Conservation (phyloP, 23 tunicate genomes). For the Clavelina lepadiformis region DNA sequence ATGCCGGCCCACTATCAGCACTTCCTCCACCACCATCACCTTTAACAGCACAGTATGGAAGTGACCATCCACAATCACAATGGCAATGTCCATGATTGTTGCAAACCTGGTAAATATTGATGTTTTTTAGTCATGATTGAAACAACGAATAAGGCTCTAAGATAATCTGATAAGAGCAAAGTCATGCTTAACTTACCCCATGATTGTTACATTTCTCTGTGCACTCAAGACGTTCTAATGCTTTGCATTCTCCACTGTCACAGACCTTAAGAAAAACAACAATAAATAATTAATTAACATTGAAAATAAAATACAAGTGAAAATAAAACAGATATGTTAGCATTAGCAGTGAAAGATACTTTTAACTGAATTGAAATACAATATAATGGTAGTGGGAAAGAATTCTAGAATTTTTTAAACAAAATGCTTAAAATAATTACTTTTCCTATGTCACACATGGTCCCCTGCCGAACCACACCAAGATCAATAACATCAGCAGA, state of each 20-base stretch:
- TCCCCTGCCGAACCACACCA: slow-evolving; percentile 60
- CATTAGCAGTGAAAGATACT: too few species aligned
- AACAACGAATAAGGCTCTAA: too few species aligned
- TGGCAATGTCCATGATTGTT: slow-evolving; percentile 90
- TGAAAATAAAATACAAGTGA: too few species aligned
- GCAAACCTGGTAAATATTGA: too few species aligned
- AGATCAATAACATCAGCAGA: slow-evolving; percentile 63
- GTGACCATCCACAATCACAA: slow-evolving; percentile 71
- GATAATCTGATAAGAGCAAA: too few species aligned
- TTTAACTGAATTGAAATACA: not conserved
- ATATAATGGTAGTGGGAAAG: not conserved
- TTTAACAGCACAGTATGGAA: slow-evolving; percentile 45
- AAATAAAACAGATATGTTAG: too few species aligned
- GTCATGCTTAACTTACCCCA: slow-evolving; percentile 40
- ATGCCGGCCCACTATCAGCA: slow-evolving; percentile 52
- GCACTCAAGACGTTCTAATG: slow-evolving; percentile 7
- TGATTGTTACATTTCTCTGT: slow-evolving; percentile 39
- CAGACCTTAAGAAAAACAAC: slow-evolving; percentile 23
- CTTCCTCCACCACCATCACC: slow-evolving; percentile 90
- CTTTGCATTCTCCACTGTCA: slow-evolving; percentile 20
- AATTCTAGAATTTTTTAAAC: not conserved
- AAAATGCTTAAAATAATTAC: slow-evolving; percentile 8
- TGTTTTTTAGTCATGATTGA: too few species aligned
- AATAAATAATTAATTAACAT: not conserved
- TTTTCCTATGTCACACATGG: slow-evolving; percentile 55